A percentile compares a stretch with the other conserved stretches of the same genome.
Conservation (phyloP, 1,140 invertebrate genomes). For the Onthophagus taurus region DNA sequence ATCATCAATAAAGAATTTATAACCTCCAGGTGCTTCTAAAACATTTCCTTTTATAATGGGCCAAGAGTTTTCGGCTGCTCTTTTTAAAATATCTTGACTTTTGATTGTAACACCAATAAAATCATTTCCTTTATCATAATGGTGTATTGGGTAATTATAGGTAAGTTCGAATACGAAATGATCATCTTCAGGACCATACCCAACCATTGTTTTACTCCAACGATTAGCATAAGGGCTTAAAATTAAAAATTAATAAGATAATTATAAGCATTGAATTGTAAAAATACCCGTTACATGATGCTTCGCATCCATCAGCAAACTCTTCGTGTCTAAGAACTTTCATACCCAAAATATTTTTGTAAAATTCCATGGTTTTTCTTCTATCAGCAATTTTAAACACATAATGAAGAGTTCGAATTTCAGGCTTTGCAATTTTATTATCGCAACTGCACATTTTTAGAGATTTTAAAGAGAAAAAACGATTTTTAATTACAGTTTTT, state of each 20-base stretch:
- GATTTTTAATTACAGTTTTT: too few relatives aligned
- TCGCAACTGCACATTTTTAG: too few relatives aligned
- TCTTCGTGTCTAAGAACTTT: slow-evolving; percentile 95
- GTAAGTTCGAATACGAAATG: slow-evolving; percentile 97
- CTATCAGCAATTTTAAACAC: slow-evolving; percentile 92
- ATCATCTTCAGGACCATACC: slow-evolving; percentile 89
- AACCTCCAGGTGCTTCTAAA: slow-evolving; percentile 81
- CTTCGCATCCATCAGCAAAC: slow-evolving; percentile 91
- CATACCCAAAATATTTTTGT: slow-evolving; percentile 85
- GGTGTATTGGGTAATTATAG: slow-evolving; percentile 90
- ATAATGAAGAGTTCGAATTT: slow-evolving; percentile 87
- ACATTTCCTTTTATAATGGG: slow-evolving; percentile 41
- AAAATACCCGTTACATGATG: slow-evolving; percentile 88
- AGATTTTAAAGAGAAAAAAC: too few relatives aligned
- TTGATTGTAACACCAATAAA: slow-evolving; percentile 79
- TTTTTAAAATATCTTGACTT: slow-evolving; percentile 64
- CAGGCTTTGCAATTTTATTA: too few relatives aligned
- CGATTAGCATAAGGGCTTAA: slow-evolving; percentile 87
- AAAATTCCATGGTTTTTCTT: slow-evolving; percentile 76
- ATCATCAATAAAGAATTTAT: slow-evolving; percentile 74
- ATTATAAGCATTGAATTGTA: neutral
- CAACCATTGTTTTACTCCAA: slow-evolving; percentile 99
- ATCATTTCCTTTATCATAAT: slow-evolving; percentile 83
- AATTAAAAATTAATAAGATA: slow-evolving; percentile 20
- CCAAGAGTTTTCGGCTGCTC: slow-evolving; percentile 59